Conservation (phyloP, 2,888 invertebrate species). For the Zootermopsis nevadensis region DNA sequence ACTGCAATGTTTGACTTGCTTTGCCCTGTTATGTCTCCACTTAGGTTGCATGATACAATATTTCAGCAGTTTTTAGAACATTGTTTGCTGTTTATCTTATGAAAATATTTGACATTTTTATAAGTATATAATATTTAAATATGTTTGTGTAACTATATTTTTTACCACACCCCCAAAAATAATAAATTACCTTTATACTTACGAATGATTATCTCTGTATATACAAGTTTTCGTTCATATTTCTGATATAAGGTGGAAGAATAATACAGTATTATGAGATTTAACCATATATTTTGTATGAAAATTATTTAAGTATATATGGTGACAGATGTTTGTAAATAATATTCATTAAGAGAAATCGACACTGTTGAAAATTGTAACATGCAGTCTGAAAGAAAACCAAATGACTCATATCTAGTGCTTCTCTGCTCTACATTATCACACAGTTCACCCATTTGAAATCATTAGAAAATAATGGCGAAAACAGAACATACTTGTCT, state of each 20-base stretch:
- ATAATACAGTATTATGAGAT: too few species aligned
- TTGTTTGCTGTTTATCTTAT: neutral
- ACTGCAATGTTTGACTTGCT: conserved; percentile 48
- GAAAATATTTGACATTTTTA: neutral
- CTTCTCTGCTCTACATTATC: neutral
- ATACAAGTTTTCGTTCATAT: too few species aligned
- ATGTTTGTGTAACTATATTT: too few species aligned
- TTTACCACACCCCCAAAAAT: too few species aligned
- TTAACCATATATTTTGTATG: too few species aligned
- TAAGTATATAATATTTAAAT: too few species aligned
- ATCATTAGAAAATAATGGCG: neutral
- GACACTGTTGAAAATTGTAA: conserved; percentile 17
- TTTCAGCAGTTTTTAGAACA: neutral
- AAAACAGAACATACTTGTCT: neutral
- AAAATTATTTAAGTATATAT: too few species aligned
- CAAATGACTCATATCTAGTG: conserved; percentile 19
- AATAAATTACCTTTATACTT: too few species aligned
- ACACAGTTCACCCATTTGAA: conserved; percentile 2
- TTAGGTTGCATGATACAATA: conserved; percentile 14
- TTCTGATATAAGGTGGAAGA: too few species aligned
- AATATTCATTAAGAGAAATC: too few species aligned
- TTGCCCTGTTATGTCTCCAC: conserved; percentile 44
- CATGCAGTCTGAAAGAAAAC: conserved; percentile 4
- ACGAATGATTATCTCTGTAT: too few species aligned
- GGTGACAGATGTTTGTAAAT: too few species aligned